Percentiles rank a stretch among this genome's conserved stretches.
phyloP scores from a whole-genome alignment of 2,797 vertebrate species.

The Pithecia hirsuta region DNA sequence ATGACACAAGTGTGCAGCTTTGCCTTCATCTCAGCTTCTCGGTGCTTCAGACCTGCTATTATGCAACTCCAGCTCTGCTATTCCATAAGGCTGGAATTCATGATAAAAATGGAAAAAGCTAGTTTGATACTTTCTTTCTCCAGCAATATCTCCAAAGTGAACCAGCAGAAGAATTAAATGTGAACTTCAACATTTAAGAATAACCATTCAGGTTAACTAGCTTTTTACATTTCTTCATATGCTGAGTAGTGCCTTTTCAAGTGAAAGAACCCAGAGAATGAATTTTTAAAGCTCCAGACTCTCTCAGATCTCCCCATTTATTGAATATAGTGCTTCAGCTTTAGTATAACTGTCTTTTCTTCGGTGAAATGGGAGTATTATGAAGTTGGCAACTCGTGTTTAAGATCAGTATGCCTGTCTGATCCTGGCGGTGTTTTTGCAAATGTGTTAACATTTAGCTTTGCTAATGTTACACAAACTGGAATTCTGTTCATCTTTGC shows the following conservation, averaged over 20 bases:
- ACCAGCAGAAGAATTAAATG: conserved; percentile 15
- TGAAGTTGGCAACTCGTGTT: background rate
- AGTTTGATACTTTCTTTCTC: conserved; percentile 44
- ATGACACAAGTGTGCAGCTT: conserved; percentile 52
- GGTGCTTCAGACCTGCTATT: conserved; percentile 12
- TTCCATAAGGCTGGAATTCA: conserved; percentile 59
- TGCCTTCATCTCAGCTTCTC: conserved; percentile 32
- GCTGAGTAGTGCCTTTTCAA: conserved; percentile 56
- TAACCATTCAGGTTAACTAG: conserved; percentile 62
- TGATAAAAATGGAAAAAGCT: conserved; percentile 77
- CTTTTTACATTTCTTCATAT: conserved; percentile 75
- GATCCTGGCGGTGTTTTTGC: background rate
- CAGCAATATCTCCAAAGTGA: background rate
- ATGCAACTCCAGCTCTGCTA: conserved; percentile 48
- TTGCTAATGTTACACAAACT: conserved; percentile 17
- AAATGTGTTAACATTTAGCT: conserved; percentile 10
- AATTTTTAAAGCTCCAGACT: background rate
- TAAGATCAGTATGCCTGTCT: background rate
- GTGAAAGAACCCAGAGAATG: conserved; percentile 46
- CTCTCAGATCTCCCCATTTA: background rate
- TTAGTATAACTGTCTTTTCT: background rate
- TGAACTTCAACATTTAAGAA: conserved; percentile 44
- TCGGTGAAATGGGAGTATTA: background rate
- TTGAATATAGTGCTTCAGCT: conserved; percentile 5
- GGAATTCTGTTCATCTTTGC: background rate